Evolutionary conservation across 2,888 invertebrate species (phyloP), one percentile per base, ranked within the genome.

Genomic region (Lepidochitona cinerea): DNA sequence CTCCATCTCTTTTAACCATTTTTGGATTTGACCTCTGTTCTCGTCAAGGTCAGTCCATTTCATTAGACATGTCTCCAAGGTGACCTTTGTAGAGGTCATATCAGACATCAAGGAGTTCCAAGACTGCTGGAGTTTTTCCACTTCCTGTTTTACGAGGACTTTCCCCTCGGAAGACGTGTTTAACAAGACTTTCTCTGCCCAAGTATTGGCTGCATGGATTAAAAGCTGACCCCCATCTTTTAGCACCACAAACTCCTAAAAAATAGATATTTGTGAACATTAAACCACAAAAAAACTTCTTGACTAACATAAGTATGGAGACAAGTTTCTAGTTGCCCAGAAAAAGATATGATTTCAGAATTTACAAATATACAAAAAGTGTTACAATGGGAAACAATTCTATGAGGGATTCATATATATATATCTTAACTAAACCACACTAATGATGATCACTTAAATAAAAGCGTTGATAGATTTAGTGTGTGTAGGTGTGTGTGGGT

Each of bases 1-100:
- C 92, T 97, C 97, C 83, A 97, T 94, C 86, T 98, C 97, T 37
- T 94, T 94, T 76, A 98, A 96, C 97, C 98, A 97, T 93, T 97
- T 96, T 86, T 97, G 95, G 23, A 97, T 95, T 90, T 97, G 96
- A 88, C 97, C 97, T 91, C 97, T 96, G 4, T 96, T 95, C 49
- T 95, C 92, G n/a, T 95, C 95, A 88, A 97, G 98, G 88, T 98
- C 97, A 59, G 96, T 95, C 89, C 97, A 97, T 88, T 97, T 97
- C 81, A 96, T 93, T 37, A 98, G 92, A 87, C 97, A 97, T 83
- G 96, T 95, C 87, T 98, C 97, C 71, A 98, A 92, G 0, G 96
- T 95, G 84, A 91, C 91, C 91, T 97, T 97, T 0, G 96, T 96
- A 90, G 97, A 97, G 65, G 96, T 94, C 94, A 98, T 96, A 88